phyloP scores from a whole-genome alignment of 2,113 vertebrate species.

The Elephantulus edwardii region DNA sequence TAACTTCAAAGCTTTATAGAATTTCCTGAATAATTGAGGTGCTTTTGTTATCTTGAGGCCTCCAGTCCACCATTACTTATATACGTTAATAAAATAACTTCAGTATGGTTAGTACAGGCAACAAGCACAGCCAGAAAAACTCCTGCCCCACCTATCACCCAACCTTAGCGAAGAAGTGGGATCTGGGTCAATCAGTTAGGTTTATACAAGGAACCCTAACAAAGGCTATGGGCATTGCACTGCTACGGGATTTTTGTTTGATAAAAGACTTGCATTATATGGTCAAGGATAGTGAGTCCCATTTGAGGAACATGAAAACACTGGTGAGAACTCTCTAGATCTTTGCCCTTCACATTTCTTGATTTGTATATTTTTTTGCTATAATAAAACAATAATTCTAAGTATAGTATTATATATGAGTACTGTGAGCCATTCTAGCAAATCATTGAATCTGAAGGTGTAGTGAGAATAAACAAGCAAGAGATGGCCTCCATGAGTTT shows the following conservation, averaged over 20 bases:
- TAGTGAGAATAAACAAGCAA: not conserved
- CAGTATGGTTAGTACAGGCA: no score
- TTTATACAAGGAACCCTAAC: not conserved
- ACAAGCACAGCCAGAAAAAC: not conserved
- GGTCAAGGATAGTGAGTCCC: not conserved
- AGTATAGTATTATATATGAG: not conserved
- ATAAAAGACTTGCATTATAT: not conserved
- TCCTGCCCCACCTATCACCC: not conserved
- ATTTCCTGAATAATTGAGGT: not conserved
- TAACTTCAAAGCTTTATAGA: not conserved
- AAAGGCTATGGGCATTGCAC: not conserved
- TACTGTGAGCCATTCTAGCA: not conserved
- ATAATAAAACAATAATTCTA: not conserved
- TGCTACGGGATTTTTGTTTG: not conserved
- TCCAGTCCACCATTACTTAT: not conserved
- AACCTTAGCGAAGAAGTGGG: not conserved
- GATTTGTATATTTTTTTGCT: not conserved
- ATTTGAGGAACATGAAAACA: not conserved
- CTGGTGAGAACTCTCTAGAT: not conserved
- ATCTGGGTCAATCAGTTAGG: not conserved
- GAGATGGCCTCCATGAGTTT: not conserved
- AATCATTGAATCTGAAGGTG: not conserved
- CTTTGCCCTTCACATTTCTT: not conserved
- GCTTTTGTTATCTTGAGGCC: not conserved
- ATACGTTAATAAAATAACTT: not conserved